phyloP scores from a whole-genome alignment of 92 coral and sea anemone species.

The Virgularia gustaviana region DNA sequence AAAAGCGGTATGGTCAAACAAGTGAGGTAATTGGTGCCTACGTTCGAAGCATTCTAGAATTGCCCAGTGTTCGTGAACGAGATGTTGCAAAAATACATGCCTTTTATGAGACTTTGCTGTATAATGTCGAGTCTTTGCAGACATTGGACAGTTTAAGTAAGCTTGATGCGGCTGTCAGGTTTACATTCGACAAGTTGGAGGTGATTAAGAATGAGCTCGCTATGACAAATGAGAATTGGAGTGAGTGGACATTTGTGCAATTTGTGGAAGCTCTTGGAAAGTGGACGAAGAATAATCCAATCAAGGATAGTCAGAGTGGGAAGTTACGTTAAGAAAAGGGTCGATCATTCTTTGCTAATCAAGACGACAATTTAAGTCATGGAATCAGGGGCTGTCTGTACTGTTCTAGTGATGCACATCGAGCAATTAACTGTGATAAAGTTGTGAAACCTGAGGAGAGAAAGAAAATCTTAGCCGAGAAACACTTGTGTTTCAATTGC shows the following conservation, averaged over 20 bases:
- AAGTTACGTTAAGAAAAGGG: not conserved
- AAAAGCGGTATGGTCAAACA: conserved; percentile 42
- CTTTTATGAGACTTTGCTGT: conserved; percentile 54
- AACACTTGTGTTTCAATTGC: conserved; percentile 57
- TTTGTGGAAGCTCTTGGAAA: conserved; percentile 47
- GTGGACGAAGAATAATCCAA: conserved; percentile 58
- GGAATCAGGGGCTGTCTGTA: conserved; percentile 49
- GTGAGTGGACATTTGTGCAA: conserved; percentile 48
- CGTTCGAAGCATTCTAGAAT: conserved; percentile 51
- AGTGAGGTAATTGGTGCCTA: conserved; percentile 56
- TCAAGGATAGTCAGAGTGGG: not conserved
- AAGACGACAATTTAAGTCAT: conserved; percentile 1
- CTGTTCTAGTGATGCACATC: conserved; percentile 44
- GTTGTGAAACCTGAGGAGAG: conserved; percentile 32
- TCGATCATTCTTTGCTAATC: conserved; percentile 16
- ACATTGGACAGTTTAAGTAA: too few relatives aligned
- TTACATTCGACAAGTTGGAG: conserved; percentile 47
- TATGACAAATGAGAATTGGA: conserved; percentile 46
- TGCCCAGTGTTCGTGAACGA: conserved; percentile 47
- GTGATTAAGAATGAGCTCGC: conserved; percentile 46
- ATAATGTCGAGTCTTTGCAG: conserved; percentile 59
- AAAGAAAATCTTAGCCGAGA: conserved; percentile 47
- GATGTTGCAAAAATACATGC: conserved; percentile 55
- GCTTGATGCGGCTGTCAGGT: conserved; percentile 37
- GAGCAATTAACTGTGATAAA: conserved; percentile 48